phyloP scores from a whole-genome alignment of 2,888 invertebrate species.

The Hermodice carunculata region DNA sequence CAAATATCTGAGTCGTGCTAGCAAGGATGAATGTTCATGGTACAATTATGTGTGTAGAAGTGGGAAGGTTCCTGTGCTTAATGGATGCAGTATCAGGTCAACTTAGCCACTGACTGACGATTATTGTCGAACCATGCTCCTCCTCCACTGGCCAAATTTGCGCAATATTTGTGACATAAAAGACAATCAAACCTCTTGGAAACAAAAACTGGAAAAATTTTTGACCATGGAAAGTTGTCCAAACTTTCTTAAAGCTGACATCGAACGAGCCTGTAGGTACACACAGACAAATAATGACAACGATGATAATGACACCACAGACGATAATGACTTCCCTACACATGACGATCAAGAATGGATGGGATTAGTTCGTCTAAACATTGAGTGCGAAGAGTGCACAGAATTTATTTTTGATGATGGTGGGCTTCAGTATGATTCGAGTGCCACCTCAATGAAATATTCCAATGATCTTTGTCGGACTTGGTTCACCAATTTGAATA shows the following conservation, averaged over 20 bases:
- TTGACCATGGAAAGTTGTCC: slow-evolving; percentile 37
- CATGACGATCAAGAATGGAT: slow-evolving; percentile 39
- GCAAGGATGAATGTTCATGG: too few relatives aligned
- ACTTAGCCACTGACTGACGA: slow-evolving; percentile 39
- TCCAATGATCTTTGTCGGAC: slow-evolving; percentile 20
- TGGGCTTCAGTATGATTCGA: slow-evolving; percentile 35
- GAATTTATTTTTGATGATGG: slow-evolving; percentile 42
- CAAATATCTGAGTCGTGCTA: too few relatives aligned
- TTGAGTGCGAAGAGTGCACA: background rate
- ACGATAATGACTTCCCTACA: slow-evolving; percentile 15
- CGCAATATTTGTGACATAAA: slow-evolving; percentile 36
- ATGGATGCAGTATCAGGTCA: slow-evolving; percentile 2
- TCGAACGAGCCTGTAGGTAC: slow-evolving; percentile 1
- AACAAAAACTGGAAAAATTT: slow-evolving; percentile 27
- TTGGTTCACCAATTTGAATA: slow-evolving; percentile 21
- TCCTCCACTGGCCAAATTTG: slow-evolving; percentile 42
- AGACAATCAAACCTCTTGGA: slow-evolving; percentile 27
- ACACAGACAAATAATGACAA: too few relatives aligned
- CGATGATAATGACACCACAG: background rate
- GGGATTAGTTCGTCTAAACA: slow-evolving; percentile 28
- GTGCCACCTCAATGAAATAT: slow-evolving; percentile 7
- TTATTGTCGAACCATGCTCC: slow-evolving; percentile 33
- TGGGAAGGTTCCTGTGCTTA: too few relatives aligned
- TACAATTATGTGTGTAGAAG: too few relatives aligned
- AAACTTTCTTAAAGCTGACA: slow-evolving; percentile 25